Evolutionary conservation across 2,797 vertebrate genomes (phyloP).

Genomic region (Dipus sagitta): DNA sequence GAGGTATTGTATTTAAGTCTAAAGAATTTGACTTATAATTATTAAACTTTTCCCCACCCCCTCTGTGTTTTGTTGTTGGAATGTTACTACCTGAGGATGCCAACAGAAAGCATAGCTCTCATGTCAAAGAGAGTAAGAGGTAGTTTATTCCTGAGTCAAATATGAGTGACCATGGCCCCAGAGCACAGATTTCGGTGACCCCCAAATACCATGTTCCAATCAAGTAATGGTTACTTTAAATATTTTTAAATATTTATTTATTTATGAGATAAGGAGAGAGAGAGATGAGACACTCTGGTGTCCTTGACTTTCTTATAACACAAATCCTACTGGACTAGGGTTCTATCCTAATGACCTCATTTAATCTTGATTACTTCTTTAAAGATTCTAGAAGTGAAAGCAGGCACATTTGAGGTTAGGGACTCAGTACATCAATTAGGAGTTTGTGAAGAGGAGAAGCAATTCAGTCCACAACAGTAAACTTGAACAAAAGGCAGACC

Average conservation of each 20-base stretch:
- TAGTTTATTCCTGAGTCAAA: not conserved
- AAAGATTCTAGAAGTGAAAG: not conserved
- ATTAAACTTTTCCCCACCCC: not conserved
- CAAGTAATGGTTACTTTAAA: not conserved
- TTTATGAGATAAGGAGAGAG: not conserved
- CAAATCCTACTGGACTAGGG: not conserved
- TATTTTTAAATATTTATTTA: not conserved
- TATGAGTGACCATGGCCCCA: not conserved
- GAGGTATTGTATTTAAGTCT: not conserved
- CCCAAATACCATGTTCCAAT: not conserved
- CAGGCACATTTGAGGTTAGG: not conserved
- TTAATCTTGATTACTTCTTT: constrained; percentile 16
- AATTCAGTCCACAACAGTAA: not conserved
- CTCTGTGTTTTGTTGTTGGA: not conserved
- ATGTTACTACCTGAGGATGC: not conserved
- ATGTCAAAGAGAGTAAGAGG: not conserved
- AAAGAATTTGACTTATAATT: not conserved
- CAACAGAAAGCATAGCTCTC: not conserved
- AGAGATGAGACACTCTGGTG: not conserved
- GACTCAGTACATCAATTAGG: not conserved
- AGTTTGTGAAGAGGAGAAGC: not conserved
- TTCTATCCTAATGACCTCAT: not conserved
- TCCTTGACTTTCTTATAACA: not conserved
- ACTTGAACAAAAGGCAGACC: not conserved
- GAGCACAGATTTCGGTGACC: not conserved